phyloP scores from a whole-genome alignment of 2,113 vertebrate species.

The Tragelaphus scriptus region DNA sequence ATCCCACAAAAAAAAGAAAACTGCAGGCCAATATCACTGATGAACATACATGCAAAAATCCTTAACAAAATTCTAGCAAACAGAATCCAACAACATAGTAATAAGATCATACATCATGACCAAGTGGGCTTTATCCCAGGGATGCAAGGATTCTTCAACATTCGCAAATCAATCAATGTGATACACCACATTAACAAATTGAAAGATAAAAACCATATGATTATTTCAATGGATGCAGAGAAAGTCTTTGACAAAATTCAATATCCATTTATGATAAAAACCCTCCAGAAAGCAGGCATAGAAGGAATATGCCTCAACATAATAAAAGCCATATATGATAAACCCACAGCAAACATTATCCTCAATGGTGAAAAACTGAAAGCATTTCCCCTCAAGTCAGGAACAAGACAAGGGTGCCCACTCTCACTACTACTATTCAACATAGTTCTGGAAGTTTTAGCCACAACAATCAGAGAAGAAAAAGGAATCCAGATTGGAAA shows the following conservation, averaged over 20 bases:
- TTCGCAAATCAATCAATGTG: background rate
- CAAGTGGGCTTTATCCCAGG: background rate
- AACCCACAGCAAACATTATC: background rate
- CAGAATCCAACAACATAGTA: background rate
- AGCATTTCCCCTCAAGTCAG: background rate
- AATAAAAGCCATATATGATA: background rate
- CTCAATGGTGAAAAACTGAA: background rate
- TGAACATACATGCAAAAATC: background rate
- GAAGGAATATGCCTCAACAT: background rate
- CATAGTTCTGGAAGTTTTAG: background rate
- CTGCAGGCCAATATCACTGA: background rate
- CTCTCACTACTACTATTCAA: background rate
- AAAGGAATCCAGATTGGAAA: background rate
- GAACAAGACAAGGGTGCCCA: background rate
- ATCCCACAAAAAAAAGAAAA: background rate
- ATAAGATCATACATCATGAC: background rate
- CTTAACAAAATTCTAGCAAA: background rate
- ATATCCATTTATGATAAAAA: background rate
- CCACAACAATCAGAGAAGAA: background rate
- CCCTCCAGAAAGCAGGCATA: background rate
- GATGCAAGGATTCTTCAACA: background rate
- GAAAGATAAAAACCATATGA: background rate
- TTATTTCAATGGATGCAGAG: background rate
- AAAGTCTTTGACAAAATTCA: background rate
- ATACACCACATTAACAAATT: background rate